Evolutionary conservation across 2,888 invertebrate genomes (phyloP).

Genomic region (Rhorus exstirpatorius): DNA sequence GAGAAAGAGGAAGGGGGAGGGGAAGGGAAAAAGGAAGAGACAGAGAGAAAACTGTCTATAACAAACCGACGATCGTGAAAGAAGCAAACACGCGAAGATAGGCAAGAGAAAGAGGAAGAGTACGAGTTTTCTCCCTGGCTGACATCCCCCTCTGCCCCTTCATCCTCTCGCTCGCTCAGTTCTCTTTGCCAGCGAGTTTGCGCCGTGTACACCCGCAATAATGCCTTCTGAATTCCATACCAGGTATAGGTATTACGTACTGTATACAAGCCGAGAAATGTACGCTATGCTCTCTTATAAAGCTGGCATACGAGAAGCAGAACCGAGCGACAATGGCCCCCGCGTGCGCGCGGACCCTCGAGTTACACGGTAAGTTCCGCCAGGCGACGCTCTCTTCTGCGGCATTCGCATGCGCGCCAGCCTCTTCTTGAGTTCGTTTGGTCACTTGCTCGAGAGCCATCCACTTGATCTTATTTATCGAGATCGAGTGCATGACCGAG

Average conservation of each 20-base stretch:
- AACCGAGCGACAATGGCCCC: slow-evolving; percentile 49
- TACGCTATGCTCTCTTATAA: slow-evolving; percentile 54
- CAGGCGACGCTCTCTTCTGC: slow-evolving; percentile 28
- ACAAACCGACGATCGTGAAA: slow-evolving; percentile 57
- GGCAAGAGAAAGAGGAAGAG: slow-evolving; percentile 60
- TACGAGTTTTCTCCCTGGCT: slow-evolving; percentile 54
- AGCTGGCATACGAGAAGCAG: slow-evolving; percentile 10
- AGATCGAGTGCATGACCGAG: slow-evolving; percentile 45
- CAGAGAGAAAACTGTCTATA: slow-evolving; percentile 40
- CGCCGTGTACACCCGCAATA: slow-evolving; percentile 59
- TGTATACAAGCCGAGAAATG: slow-evolving; percentile 47
- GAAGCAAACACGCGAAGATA: slow-evolving; percentile 59
- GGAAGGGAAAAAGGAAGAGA: neutral
- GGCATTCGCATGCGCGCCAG: slow-evolving; percentile 19
- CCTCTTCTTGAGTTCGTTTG: slow-evolving; percentile 51
- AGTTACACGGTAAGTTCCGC: slow-evolving; percentile 14
- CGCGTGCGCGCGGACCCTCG: neutral
- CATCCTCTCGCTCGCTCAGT: too few relatives aligned
- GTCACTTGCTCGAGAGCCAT: slow-evolving; percentile 41
- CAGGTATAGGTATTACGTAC: slow-evolving; percentile 42
- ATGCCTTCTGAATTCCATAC: slow-evolving; percentile 63
- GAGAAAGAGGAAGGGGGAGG: slow-evolving; percentile 7
- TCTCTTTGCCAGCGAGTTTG: slow-evolving; percentile 44
- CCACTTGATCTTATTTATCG: slow-evolving; percentile 48
- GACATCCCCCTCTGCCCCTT: slow-evolving; percentile 49